phyloP scores from a whole-genome alignment of 2,888 invertebrate species.

The Platynereis dumerilii region DNA sequence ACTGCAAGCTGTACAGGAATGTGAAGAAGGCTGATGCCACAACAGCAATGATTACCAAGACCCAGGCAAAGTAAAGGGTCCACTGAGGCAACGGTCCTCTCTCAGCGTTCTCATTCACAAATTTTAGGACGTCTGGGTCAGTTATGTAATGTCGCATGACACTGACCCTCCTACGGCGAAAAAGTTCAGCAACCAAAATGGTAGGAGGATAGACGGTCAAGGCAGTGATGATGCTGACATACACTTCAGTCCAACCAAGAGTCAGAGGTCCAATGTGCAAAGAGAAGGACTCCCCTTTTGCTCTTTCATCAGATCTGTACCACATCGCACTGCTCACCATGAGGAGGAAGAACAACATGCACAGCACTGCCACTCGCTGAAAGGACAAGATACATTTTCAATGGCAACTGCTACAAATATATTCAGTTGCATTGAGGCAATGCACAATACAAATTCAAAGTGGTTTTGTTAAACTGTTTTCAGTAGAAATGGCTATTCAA shows the following conservation, averaged over 20 bases:
- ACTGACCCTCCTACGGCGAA: not conserved
- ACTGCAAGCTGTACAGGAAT: slow-evolving; percentile 1
- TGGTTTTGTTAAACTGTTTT: too few species aligned
- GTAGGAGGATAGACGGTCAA: not conserved
- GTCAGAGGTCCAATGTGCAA: not conserved
- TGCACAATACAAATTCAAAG: too few species aligned
- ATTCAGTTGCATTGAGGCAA: too few species aligned
- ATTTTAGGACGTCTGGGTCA: not conserved
- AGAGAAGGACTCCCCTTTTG: not conserved
- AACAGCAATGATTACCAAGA: not conserved
- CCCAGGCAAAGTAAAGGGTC: not conserved
- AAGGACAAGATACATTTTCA: too few species aligned
- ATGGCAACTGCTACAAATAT: too few species aligned
- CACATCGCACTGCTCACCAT: slow-evolving; percentile 3
- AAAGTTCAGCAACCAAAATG: not conserved
- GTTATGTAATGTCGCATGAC: not conserved
- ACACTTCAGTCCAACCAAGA: not conserved
- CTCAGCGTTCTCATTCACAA: not conserved
- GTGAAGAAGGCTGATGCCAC: not conserved
- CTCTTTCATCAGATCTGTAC: too few species aligned
- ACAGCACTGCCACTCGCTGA: not conserved
- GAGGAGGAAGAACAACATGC: slow-evolving; percentile 1
- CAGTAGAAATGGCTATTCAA: too few species aligned
- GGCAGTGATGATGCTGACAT: not conserved
- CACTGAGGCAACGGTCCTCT: not conserved